Evolutionary conservation across 2,113 vertebrate species (phyloP), one percentile per base, ranked within the genome.

Genomic region (Aphyosemion australe): DNA sequence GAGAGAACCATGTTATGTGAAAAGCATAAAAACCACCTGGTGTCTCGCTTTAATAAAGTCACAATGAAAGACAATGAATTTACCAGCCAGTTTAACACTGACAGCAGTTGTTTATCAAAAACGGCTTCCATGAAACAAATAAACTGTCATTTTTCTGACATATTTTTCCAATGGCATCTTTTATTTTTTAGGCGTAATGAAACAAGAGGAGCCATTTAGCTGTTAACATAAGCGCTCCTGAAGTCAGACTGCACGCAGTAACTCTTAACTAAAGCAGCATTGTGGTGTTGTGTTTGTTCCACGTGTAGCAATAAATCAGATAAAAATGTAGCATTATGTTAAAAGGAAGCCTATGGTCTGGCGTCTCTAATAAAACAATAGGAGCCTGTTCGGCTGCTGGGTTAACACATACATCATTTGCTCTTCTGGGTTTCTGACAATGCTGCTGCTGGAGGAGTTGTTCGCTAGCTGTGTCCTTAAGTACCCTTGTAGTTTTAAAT

Each of bases 221-320:
- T n/a, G 34, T 26, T 57, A 18, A 39, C 65, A 6, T 18, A 69
- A 45, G 26, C 3, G 34, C 34, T 8, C 7, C 34, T 37, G 34
- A 37, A 37, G 34, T 26, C 26, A 12, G 32, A 61, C 32, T 65
- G 61, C 52, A 61, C 32, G 20, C 48, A 18, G 9, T 9, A 42
- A 52, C 51, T 47, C 52, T 61, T 65, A 32, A 15, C n/a, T 41
- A 50, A 62, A 45, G 58, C 45, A 56, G 50, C 65, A 37, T 52
- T 59, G 57, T 26, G 52, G 65, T 75, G 52, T 12, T 20, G 41
- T 47, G 65, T 75, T 37, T 31, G 26, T 49, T 26, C 59, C 52
- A 52, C 10, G 39, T 62, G 52, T 53, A 39, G 16, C 19, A 32
- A 52, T 60, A 43, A 19, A 68, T 37, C 59, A 57, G 31, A 57